Base-by-base conservation (phyloP, 2,797 vertebrate genomes). In the Pangasius krempfi region DNA sequence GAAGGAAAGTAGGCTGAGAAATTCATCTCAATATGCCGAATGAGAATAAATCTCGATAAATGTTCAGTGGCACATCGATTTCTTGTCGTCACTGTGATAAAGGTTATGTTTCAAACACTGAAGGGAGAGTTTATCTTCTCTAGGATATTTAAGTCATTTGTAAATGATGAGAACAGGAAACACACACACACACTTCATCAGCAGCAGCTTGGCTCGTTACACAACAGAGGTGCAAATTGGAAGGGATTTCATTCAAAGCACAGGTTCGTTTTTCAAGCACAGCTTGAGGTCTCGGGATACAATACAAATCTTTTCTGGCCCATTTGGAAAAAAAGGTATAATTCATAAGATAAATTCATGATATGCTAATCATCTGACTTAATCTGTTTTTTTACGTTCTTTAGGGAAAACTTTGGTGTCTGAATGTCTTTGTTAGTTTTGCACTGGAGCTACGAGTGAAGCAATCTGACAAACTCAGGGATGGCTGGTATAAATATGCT, bases 1-100 rank as follows among this genome's bases (percentile, higher is more conserved):
- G 33, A 47, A 56, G 66, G 54, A 87, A 86, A 62, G 14, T 47
- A 47, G 64, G 84, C 44, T 56, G 54, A 66, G 84, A 76, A 85
- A 81, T 88, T 56, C 58, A 91, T 91, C 85, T 87, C 76, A 79
- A 78, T 58, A 13, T 47, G 64, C 27, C 56, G 66, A 47, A 47
- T 47, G 44, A 47, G 7, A 47, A 47, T 47, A 47, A 47, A 47
- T 47, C 44, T 47, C 44, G 8, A 47, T 66, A 82, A 89, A 85
- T 52, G 73, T 73, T 66, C 44, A 60, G n/a, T 44, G 16, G 40
- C 56, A n/a, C 62, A 25, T 56, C 68, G 80, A 75, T 50, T 64
- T 88, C 54, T 47, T 79, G 50, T 30, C 54, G 1, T 16, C 25
- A 3, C 14, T 4, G 56, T 27, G 25, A 66, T 83, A 66, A 83